Base-by-base conservation (phyloP, 2,888 invertebrate species). In the Drosophila planitibia region DNA sequence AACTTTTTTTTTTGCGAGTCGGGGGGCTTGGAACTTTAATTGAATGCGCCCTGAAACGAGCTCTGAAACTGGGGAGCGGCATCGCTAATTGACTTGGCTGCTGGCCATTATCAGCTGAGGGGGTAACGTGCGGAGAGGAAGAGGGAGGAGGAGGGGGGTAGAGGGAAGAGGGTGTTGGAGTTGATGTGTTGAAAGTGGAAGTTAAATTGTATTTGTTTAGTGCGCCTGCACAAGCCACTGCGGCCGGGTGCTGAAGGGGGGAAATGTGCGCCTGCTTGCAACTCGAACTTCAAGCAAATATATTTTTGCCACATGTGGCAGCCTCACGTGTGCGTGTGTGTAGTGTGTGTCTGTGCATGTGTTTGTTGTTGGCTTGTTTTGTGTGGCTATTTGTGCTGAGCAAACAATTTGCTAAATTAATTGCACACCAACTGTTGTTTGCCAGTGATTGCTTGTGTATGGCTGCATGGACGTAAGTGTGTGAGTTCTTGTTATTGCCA, bases 391-490 rank as follows among this genome's bases (percentile, higher is more conserved):
- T 87, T 90, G 86, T 60, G 76, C 82, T 76, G 75, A 70, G 72
- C 84, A 86, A 89, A 87, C 86, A 87, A 84, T 89, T 87, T 90
- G 90, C 90, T 76, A 89, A 90, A 88, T 88, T 88, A 90, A 88
- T 90, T 88, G 88, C 91, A 90, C 88, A 90, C 87, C 88, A 89
- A 84, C 82, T 79, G 81, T 69, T 89, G 76, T 79, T 89, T 79
- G 81, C 70, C 73, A 22, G 28, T 57, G 35, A 60, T 53, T 28
- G 32, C 9, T 9, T 16, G 25, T 28, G 47, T 28, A 25, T 47
- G 47, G 25, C 19, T 60, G 22, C 49, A 35, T 16, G 25, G 9
- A 51, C 44, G 47, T 49, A 53, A 65, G 53, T 69, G 44, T 47
- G 19, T 14, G 30, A 59, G 41, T 63, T 54, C 32, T 53, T 74